Evolutionary conservation across 1,140 invertebrate genomes (phyloP), one percentile per base, ranked within the genome.

Genomic region (Diorhabda carinulata): DNA sequence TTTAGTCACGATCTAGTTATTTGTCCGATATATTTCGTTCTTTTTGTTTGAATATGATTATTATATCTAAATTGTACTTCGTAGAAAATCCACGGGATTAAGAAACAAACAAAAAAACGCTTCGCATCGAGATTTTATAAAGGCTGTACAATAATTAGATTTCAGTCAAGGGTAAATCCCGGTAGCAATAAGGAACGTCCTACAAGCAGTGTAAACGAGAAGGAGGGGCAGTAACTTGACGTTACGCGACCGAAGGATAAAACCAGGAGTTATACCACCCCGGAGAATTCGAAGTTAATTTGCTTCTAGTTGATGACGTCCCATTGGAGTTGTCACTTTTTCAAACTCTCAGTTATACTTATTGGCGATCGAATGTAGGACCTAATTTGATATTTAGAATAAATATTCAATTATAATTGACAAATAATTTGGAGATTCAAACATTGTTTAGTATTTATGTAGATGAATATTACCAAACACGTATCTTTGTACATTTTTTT

Each of bases 231-330:
- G 5, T 45, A 45, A 65, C 47, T 43, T 65, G 64, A 65, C 64
- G 47, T 65, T 65, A 65, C 47, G 64, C 64, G 64, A 65, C 76
- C 74, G 70, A 76, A 77, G 76, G 76, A 76, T 77, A 73, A 77
- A 76, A 76, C 73, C 72, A 71, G 72, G 67, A 77, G 73, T 77
- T 77, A 77, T 77, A 75, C 70, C 62, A 75, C 76, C 71, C 70
- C 41, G 8, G 75, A 57, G 76, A 71, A 68, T 76, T 70, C 70
- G 60, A 72, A 76, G 76, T 77, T 77, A 77, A 77, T 77, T 77
- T 77, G 76, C 73, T 77, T 76, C 66, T 73, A 72, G 70, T 72
- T 77, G 75, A 77, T 76, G 75, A 76, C 72, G 76, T 76, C 76
- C 73, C 76, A 66, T 67, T 60, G 74, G 76, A 75, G 64, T 57